Evolutionary conservation across 2,888 invertebrate species (phyloP), one percentile per base, ranked within the genome.

Genomic region (Stenotaenia linearis): DNA sequence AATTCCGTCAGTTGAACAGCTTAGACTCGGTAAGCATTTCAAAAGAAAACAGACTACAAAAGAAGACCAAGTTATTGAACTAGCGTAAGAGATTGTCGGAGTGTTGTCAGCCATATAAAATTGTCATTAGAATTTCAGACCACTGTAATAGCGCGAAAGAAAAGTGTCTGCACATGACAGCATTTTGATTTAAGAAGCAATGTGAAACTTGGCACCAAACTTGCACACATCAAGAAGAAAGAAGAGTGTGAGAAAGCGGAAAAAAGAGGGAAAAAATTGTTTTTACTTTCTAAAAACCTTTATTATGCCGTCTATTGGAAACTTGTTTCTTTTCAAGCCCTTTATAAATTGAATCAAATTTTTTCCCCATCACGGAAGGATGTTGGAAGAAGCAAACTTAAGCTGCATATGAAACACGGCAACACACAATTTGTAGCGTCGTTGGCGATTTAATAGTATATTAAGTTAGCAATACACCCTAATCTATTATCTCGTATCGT

Each of bases 161-260:
- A 25, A 61, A 69, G 69, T 69, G 69, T 69, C 69, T 69, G 69
- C 69, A 69, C 69, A 69, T 69, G 69, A 69, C 69, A 69, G 69
- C 25, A 69, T 69, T 69, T 69, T 69, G 69, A 69, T 69, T 69
- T 69, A 69, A 28, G 69, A 69, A 28, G 69, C 69, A 69, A 69
- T 69, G 69, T 69, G 69, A 69, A 69, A 69, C 69, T 69, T 69
- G 69, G 69, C 69, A 69, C 69, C 69, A 69, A 69, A 69, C 69
- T 69, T 69, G 69, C 69, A 69, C 69, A 69, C 69, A 69, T 69
- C 69, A 69, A 69, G 69, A 23, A 18, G 21, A 18, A 50, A 15
- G 21, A 69, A 28, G 21, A 56, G 45, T 45, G 18, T 4, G 15
- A 12, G 6, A 45, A 15, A 56, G 28, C 12, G n/a, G 10, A 28